Base-by-base conservation (phyloP, 2,797 vertebrate species). In the Graptemys geographica region DNA sequence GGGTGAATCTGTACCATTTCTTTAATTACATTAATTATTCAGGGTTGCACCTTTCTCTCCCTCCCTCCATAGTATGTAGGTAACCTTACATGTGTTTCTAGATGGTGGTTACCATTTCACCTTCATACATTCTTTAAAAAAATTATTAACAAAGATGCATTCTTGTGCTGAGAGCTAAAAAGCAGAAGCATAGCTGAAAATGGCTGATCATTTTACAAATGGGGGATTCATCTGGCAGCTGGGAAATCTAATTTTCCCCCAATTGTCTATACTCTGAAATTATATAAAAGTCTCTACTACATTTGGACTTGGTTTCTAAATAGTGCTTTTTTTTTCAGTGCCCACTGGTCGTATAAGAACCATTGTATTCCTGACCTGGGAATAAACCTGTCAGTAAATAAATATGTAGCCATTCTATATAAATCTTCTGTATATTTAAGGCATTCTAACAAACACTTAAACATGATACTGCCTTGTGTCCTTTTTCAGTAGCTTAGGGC, bases 121-220 rank as follows among this genome's bases (percentile, higher is more conserved):
- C 31, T 94, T 76, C 78, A 65, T 52, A 88, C 0, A 0, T 82
- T 87, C 56, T 83, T 94, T 83, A n/a, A 19, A 62, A n/a, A 37
- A 94, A 5, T 13, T 81, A 19, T 49, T 72, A 74, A 83, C 94
- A 52, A 52, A 47, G 74, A 69, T 92, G 18, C 79, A 72, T 72
- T 86, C 94, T 90, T 76, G 19, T 65, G 81, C 81, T 90, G 87
- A 96, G 62, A 94, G 5, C 11, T 85, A 85, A 62, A 65, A 93
- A 79, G 5, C 37, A 87, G 19, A 65, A 86, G 41, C 27, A 88
- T 83, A 94, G 83, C 18, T 88, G 78, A 62, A 95, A 92, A 89
- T 69, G 62, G 78, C 56, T 92, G 79, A 96, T 92, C 86, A 90
- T 57, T 27, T 89, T 94, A 87, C 79, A 96, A 93, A 90, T 72